Evolutionary conservation across 2,113 vertebrate genomes (phyloP), one percentile per base, ranked within the genome.

Genomic region (Nasalis larvatus): DNA sequence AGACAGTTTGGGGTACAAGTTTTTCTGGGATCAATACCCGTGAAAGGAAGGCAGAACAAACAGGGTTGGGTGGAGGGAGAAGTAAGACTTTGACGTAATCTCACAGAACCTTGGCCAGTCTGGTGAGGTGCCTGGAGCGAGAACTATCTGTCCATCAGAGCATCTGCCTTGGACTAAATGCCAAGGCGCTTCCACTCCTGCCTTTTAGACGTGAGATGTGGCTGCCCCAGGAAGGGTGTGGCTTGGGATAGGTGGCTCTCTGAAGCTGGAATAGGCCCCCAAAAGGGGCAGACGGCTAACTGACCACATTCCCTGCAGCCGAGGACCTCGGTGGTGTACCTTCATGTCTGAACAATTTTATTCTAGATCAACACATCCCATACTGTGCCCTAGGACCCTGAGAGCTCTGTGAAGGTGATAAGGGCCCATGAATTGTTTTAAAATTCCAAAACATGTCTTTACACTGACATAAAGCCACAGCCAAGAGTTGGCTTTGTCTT

Each of bases 31-130:
- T 58, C 9, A 47, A 8, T 40, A 23, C 32, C 82, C 18, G 14
- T 56, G 32, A 69, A 47, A 69, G 37, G 32, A 25, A 32, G 85
- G 45, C 30, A 13, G 54, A 63, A 42, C 56, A 76, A 2, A 21
- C 47, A 56, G 68, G 69, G 18, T 2, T n/a, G 66, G 83, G 54
- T 20, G 3, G 37, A 77, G 49, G 37, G 74, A 52, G 37, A 21
- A 8, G 58, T 1, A 5, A 9, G 8, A 40, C 21, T 68, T 42
- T 11, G 0, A 0, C 23, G 27, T 2, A 6, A 13, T 18, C 63
- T 25, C 42, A 8, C 9, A 18, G 10, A 81, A 32, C 40, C 35
- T 6, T 8, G 18, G 37, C 35, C 52, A 5, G 45, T 6, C 6
- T 4, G 16, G 42, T 3, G 35, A 66, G 35, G 25, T 6, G 1